Conservation (phyloP, 2,113 vertebrate genomes). For the Zapus hudsonius region DNA sequence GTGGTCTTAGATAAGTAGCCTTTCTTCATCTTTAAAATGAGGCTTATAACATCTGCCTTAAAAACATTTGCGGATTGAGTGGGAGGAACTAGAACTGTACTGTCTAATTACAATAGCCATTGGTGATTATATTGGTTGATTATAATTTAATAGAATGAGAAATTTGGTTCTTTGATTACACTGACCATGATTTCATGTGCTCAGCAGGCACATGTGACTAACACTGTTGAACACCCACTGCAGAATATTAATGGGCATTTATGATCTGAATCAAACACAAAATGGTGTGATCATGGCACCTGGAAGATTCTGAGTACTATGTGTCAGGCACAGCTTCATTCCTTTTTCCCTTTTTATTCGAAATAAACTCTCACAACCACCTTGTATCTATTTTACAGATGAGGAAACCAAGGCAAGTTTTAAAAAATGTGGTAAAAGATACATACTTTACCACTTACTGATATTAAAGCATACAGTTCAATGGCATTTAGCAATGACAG, state of each 20-base stretch:
- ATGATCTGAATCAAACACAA: background rate
- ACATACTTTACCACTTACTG: background rate
- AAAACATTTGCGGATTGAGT: background rate
- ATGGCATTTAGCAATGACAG: background rate
- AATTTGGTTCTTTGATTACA: background rate
- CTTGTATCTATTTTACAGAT: background rate
- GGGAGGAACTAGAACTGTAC: background rate
- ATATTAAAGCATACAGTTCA: background rate
- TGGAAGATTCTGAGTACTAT: background rate
- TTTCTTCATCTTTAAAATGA: slow-evolving; percentile 19
- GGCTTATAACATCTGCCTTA: background rate
- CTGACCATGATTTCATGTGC: background rate
- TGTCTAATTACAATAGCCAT: background rate
- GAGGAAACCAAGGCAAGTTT: slow-evolving; percentile 21
- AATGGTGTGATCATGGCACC: accelerated
- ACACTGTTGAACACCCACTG: background rate
- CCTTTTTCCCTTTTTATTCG: background rate
- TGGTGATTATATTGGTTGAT: background rate
- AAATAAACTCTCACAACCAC: background rate
- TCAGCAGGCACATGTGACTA: background rate
- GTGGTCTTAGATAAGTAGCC: background rate
- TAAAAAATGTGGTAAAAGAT: background rate
- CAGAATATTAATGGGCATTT: background rate
- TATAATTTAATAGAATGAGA: background rate
- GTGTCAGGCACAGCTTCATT: background rate